Percentiles rank a stretch among this genome's conserved stretches.
phyloP scores from a whole-genome alignment of 2,888 invertebrate species.

The Nomada fabriciana region DNA sequence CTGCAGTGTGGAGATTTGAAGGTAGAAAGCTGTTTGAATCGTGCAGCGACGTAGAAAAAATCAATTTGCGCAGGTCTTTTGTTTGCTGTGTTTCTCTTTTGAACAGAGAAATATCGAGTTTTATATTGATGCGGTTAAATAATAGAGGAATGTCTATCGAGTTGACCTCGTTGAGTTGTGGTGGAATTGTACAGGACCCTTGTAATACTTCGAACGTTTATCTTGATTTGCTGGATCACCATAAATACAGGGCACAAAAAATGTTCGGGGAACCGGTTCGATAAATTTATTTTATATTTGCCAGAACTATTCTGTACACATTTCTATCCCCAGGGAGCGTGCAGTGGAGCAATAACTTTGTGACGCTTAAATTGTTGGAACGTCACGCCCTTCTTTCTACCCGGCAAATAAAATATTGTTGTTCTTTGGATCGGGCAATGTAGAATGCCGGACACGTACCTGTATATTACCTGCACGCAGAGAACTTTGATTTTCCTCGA shows the following conservation, averaged over 20 bases:
- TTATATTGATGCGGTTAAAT: no score
- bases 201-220: not conserved
- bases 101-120: no score
- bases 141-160: no score
- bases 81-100: no score
- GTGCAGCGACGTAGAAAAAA: no score
- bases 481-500: conserved; percentile 8
- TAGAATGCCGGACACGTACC: not conserved
- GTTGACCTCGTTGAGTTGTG: no score
- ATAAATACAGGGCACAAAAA: conserved; percentile 12
- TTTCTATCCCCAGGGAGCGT: conserved; percentile 17
- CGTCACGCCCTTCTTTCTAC: conserved; percentile 7
- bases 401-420: conserved; percentile 24
- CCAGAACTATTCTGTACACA: conserved; percentile 14
- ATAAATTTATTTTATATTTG: conserved; percentile 10
- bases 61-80: no score
- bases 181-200: not conserved
- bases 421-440: conserved; percentile 1
- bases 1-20: no score
- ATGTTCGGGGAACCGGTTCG: not conserved
- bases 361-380: conserved; percentile 25
- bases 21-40: no score
- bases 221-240: not conserved
- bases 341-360: conserved; percentile 18
- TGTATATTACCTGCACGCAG: not conserved